Percentiles rank a stretch among this genome's conserved stretches.
Evolutionary conservation across 2,113 vertebrate genomes (phyloP).

Genomic region (Protomyctophum bolini): DNA sequence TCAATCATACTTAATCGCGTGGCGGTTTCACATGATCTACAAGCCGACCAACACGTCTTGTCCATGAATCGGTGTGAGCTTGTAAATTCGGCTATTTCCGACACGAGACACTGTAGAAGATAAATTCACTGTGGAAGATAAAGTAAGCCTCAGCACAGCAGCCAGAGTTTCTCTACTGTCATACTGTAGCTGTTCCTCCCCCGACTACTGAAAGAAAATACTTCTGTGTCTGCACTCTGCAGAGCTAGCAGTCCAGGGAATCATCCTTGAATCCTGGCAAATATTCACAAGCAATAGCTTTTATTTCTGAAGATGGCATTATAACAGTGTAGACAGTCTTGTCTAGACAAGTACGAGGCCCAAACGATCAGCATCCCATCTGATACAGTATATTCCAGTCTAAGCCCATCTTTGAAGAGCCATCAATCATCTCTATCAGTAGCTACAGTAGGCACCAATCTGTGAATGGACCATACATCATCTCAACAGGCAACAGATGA

Average conservation of each 20-base stretch:
- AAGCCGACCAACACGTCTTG: too few species aligned
- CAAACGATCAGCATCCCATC: constrained; percentile 17
- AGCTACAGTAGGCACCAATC: constrained; percentile 30
- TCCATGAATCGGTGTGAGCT: too few species aligned
- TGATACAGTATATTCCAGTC: constrained; percentile 5
- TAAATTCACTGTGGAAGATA: too few species aligned
- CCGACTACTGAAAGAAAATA: constrained; percentile 6
- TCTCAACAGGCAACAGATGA: constrained; percentile 30
- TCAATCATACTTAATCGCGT: constrained; percentile 23
- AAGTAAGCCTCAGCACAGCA: too few species aligned
- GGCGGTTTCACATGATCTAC: neutral
- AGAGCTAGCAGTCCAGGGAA: neutral
- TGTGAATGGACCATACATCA: constrained; percentile 40
- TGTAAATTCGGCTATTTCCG: too few species aligned
- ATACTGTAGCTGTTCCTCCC: neutral
- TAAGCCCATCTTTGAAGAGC: constrained; percentile 23
- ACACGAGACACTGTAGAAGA: too few species aligned
- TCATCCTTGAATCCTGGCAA: neutral
- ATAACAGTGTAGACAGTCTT: neutral
- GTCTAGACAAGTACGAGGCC: neutral
- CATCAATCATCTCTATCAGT: constrained; percentile 45
- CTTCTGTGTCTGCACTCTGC: neutral
- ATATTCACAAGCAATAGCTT: neutral
- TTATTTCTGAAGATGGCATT: constrained; percentile 14
- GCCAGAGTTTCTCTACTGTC: constrained; percentile 3